phyloP scores from a whole-genome alignment of 2,888 invertebrate genomes.

The Gnatocerus cornutus region DNA sequence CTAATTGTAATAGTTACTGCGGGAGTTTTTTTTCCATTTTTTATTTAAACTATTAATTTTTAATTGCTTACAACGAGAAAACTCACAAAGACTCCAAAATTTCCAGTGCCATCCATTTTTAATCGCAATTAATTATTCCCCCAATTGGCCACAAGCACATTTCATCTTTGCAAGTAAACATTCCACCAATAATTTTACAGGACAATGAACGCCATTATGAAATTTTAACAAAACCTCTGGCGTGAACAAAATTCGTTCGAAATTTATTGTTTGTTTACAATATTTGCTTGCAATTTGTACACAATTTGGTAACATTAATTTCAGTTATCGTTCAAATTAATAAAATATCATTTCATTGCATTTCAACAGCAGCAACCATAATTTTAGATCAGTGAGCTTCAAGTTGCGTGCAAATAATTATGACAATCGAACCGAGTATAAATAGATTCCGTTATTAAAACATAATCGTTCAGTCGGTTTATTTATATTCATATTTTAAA shows the following conservation, averaged over 20 bases:
- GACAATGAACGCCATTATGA: slow-evolving; percentile 11
- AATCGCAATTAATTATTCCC: neutral
- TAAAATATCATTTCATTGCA: slow-evolving; percentile 17
- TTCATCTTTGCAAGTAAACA: slow-evolving; percentile 4
- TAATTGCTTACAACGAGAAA: neutral
- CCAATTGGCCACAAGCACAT: slow-evolving; percentile 2
- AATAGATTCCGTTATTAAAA: slow-evolving; percentile 20
- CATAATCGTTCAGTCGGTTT: slow-evolving; percentile 7
- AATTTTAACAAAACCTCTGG: slow-evolving; percentile 15
- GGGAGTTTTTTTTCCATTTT: no score
- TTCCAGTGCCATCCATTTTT: neutral
- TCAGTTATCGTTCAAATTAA: slow-evolving; percentile 12
- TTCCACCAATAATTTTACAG: slow-evolving; percentile 7
- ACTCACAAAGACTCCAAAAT: neutral
- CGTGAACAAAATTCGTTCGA: slow-evolving; percentile 3
- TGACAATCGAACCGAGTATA: slow-evolving; percentile 6
- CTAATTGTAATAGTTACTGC: no score
- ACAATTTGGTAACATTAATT: slow-evolving; percentile 28
- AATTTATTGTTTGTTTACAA: slow-evolving; percentile 22
- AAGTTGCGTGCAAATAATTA: slow-evolving; percentile 15
- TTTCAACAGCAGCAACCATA: slow-evolving; percentile 7
- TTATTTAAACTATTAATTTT: no score
- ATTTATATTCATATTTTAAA: slow-evolving; percentile 6
- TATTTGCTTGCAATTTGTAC: slow-evolving; percentile 18
- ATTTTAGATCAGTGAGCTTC: slow-evolving; percentile 8